Base-by-base conservation (phyloP, 2,888 invertebrate species). In the Noctua comes region DNA sequence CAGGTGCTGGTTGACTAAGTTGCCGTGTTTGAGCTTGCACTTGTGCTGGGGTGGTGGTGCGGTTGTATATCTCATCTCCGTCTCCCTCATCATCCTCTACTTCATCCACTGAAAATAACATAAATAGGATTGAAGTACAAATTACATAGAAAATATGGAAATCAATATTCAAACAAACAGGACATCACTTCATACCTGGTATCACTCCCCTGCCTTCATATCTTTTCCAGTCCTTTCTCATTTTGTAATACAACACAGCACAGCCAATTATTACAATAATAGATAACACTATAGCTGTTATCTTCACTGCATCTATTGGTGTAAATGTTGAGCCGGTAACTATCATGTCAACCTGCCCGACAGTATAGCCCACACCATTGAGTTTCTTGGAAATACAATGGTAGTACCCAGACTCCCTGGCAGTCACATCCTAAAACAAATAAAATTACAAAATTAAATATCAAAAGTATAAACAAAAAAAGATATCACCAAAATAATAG, bases 381-480 rank as follows among this genome's bases (percentile, higher is more conserved):
- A 98, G 91, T 70, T 97, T 97, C 90, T 96, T 97, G 8, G 98
- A 98, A 77, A 98, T 92, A 89, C 98, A 98, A 90, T 97, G 97
- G 92, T 98, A 98, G 82, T 97, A 96, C 2, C 98, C 98, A 78
- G 97, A 96, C 89, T 98, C 98, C 76, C 96, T 93, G 13, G 97
- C 96, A 24, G 97, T 97, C 16, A 98, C 97, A 90, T 96, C 97
- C 98, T 98, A 92, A 48, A 94, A 93, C 72, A 46, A 84, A 86
- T 71, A 65, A 36, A 62, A 73, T 48, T n/a, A 66, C 24, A 70
- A 70, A 73, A 62, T 24, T 6, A 36, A 91, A 62, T n/a, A 48
- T 6, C 13, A 54, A 57, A 3, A 78, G 72, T 77, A 73, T 54
- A 74, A 73, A 69, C 13, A 54, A 75, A 64, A 36, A 69, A 48